Evolutionary conservation across 2,113 vertebrate genomes (phyloP).

Genomic region (Antennarius striatus): DNA sequence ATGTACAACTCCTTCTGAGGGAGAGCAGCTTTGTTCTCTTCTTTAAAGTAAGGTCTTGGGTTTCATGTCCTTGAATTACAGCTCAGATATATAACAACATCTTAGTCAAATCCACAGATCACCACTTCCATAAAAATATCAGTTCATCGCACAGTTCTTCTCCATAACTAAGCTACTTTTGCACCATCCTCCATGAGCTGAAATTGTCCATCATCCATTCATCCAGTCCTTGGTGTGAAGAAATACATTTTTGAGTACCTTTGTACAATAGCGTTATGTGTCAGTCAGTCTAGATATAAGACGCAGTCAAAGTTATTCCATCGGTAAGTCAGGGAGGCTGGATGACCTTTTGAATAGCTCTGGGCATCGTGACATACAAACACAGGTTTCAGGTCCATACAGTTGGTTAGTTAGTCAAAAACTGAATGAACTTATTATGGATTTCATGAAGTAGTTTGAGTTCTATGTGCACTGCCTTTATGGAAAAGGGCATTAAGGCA

Average conservation of each 20-base stretch:
- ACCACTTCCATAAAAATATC: slow-evolving; percentile 59
- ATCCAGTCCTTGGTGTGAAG: slow-evolving; percentile 40
- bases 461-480: slow-evolving; percentile 48
- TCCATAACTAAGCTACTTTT: slow-evolving; percentile 51
- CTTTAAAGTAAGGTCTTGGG: slow-evolving; percentile 84
- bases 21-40: slow-evolving; percentile 91
- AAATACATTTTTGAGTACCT: slow-evolving; percentile 63
- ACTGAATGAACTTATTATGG: slow-evolving; percentile 26
- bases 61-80: slow-evolving; percentile 79
- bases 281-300: slow-evolving; percentile 49
- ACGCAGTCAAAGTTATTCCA: slow-evolving; percentile 35
- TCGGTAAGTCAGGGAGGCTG: slow-evolving; percentile 45
- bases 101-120: slow-evolving; percentile 63
- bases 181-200: slow-evolving; percentile 21
- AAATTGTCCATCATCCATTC: slow-evolving; percentile 37
- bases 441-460: slow-evolving; percentile 25
- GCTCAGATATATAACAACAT: slow-evolving; percentile 72
- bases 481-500: slow-evolving; percentile 58
- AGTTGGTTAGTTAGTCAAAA: slow-evolving; percentile 22
- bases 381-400: slow-evolving; percentile 58
- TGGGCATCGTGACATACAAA: slow-evolving; percentile 52
- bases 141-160: slow-evolving; percentile 46
- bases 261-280: slow-evolving; percentile 54
- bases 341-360: slow-evolving; percentile 52
- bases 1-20: slow-evolving; percentile 88